Conservation (phyloP, 2,113 vertebrate genomes). For the Poeciliopsis retropinna region DNA sequence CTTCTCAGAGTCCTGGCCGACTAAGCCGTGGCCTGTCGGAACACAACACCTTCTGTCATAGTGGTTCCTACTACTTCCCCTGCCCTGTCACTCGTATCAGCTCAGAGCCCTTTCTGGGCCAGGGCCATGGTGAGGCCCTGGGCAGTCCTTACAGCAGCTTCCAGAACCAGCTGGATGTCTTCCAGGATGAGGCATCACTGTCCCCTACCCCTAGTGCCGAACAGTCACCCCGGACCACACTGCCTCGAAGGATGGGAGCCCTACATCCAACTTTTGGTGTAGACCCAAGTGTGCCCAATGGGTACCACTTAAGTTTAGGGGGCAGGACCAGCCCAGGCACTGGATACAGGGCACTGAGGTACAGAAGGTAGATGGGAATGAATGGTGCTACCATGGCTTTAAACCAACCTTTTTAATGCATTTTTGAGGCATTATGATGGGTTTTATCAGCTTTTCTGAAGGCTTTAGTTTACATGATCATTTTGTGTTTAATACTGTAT, state of each 20-base stretch:
- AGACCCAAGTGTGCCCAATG: constrained; percentile 87
- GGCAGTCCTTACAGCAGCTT: constrained; percentile 69
- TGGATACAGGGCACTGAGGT: constrained; percentile 79
- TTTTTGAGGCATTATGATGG: constrained; percentile 83
- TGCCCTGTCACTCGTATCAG: constrained; percentile 84
- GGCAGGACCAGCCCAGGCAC: constrained; percentile 76
- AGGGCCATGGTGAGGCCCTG: constrained; percentile 67
- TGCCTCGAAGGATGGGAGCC: constrained; percentile 80
- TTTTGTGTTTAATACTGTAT: constrained; percentile 55
- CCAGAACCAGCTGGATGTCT: constrained; percentile 86
- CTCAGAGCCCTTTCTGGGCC: constrained; percentile 90
- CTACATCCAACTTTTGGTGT: constrained; percentile 87
- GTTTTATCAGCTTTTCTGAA: constrained; percentile 91
- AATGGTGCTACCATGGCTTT: constrained; percentile 92
- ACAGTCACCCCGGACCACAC: constrained; percentile 84
- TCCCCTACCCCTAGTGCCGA: constrained; percentile 79
- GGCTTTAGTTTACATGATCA: constrained; percentile 71
- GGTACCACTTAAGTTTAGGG: constrained; percentile 88
- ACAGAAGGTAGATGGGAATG: constrained; percentile 87
- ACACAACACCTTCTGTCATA: constrained; percentile 86
- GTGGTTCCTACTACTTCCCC: constrained; percentile 76
- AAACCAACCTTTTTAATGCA: constrained; percentile 68
- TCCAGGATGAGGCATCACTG: constrained; percentile 79
- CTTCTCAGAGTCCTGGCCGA: constrained; percentile 83
- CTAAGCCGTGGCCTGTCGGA: constrained; percentile 91